Base-by-base conservation (phyloP, 2,797 vertebrate genomes). In the Chelon auratus region DNA sequence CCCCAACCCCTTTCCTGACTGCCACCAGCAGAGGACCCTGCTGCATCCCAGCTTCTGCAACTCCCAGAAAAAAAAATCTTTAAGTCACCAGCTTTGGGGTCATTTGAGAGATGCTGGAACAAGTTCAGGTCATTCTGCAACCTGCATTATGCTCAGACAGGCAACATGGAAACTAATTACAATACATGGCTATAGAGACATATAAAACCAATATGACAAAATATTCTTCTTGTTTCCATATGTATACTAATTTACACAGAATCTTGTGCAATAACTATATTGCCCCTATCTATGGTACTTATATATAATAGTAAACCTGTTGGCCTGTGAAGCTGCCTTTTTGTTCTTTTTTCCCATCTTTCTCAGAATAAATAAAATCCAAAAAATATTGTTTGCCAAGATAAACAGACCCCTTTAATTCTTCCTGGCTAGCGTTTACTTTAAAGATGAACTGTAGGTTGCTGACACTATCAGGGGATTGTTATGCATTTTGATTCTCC, bases 51-150 rank as follows among this genome's bases (percentile, higher is more conserved):
- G 78, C 88, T 89, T 85, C 79, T 69, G 78, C 69, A 70, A 77
- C 78, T 78, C 71, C 68, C 47, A 59, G 68, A 6, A 33, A 33
- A 2, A 42, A 91, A 87, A 82, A 90, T 84, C 86, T 80, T 92
- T 81, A 81, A 90, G 86, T 79, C 93, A 91, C 91, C 90, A 89
- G 91, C 94, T 93, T 91, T 89, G 68, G 68, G 93, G 92, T 95
- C 94, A 92, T 94, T 95, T 95, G 90, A 95, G 94, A 95, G 90
- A 94, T 94, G 93, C 92, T 90, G 84, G 93, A 95, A 88, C 82
- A 67, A 62, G 78, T 89, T 94, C 94, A 94, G 93, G 95, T 96
- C 93, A 47, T 66, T 48, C 13, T 62, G 77, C 72, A 80, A 75
- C 91, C 69, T 75, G 70, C 75, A 84, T 86, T 76, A 72, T 57